Conservation (phyloP, 2,888 invertebrate species). For the Chrysolina oricalcia region DNA sequence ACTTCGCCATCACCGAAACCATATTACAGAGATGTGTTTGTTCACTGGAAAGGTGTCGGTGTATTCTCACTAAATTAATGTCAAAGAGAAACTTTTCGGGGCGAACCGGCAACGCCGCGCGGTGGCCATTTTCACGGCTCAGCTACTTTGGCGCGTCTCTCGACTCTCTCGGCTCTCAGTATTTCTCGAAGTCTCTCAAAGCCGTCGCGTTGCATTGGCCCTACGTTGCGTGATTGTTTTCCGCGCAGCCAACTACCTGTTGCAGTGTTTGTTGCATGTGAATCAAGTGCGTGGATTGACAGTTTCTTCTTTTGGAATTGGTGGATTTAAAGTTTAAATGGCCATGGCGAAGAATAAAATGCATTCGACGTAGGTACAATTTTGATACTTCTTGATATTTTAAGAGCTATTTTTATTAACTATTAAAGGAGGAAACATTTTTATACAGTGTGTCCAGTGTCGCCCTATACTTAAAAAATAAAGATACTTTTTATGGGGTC, state of each 20-base stretch:
- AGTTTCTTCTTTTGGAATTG: conserved; percentile 31
- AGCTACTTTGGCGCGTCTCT: conserved; percentile 35
- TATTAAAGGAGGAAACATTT: background rate
- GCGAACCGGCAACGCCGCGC: conserved; percentile 33
- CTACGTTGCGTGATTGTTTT: conserved; percentile 40
- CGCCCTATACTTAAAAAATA: no score
- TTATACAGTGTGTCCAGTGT: background rate
- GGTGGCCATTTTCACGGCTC: conserved; percentile 41
- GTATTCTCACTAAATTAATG: background rate
- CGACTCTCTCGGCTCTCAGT: conserved; percentile 47
- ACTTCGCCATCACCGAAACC: no score
- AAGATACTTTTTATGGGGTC: no score
- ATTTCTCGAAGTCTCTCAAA: conserved; percentile 36
- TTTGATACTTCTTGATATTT: background rate
- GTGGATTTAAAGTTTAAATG: conserved; percentile 40
- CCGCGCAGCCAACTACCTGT: conserved; percentile 48
- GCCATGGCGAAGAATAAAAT: conserved; percentile 64
- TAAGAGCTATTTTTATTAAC: no score
- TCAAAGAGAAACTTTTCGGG: background rate
- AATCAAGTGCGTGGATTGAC: conserved; percentile 49
- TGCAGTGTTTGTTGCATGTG: conserved; percentile 51
- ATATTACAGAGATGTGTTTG: no score
- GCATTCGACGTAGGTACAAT: conserved; percentile 59
- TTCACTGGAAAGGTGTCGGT: background rate
- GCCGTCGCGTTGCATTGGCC: background rate